These are phyloP conservation scores for Lydus trimaculatus DNA, from an alignment of 2,888 invertebrate genomes.

Conservation along the genomic window DNA sequence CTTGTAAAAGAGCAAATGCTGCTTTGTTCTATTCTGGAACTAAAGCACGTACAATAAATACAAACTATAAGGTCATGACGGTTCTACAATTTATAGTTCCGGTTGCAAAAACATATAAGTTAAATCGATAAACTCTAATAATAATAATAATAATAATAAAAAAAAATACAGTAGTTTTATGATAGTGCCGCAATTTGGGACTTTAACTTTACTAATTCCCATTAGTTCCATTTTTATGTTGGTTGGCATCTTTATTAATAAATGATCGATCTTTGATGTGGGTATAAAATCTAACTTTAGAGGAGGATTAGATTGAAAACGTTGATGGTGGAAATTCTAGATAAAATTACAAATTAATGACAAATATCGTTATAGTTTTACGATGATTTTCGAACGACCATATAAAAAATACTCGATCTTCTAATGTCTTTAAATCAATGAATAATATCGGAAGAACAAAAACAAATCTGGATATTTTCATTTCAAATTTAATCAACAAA, in stretches of 20 bases:
- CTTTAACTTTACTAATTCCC: background rate
- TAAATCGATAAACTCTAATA: no score
- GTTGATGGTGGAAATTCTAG: background rate
- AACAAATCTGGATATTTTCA: conserved; percentile 1
- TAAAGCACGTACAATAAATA: background rate
- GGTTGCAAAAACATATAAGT: background rate
- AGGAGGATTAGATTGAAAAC: background rate
- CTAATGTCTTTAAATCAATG: background rate
- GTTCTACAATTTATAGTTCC: background rate
- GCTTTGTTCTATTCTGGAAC: background rate
- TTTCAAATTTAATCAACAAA: background rate
- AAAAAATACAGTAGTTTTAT: background rate
- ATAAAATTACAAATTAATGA: background rate
- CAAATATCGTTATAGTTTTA: background rate
- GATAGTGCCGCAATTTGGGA: background rate
- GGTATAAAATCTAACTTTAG: background rate
- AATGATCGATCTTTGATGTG: background rate
- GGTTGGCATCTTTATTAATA: background rate
- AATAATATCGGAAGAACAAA: background rate
- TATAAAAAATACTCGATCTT: background rate
- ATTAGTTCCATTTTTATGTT: background rate
- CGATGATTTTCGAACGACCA: background rate
- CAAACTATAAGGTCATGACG: background rate
- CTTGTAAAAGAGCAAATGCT: background rate
- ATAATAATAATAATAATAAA: background rate